Conservation (phyloP, 2,113 vertebrate genomes). For the Xiphias gladius region DNA sequence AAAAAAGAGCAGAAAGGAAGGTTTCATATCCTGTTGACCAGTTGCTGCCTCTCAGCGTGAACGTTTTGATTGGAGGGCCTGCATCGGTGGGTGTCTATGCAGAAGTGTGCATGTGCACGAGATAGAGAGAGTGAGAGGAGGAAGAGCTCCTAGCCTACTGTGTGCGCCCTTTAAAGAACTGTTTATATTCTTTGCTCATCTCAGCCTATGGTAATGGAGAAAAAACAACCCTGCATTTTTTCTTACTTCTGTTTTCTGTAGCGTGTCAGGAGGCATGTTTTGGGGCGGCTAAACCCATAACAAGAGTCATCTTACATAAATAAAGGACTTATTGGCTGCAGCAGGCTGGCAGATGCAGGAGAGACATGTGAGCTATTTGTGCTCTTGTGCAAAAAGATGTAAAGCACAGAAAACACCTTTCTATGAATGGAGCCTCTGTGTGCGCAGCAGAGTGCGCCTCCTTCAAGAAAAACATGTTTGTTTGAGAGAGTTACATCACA, state of each 20-base stretch:
- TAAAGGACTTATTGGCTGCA: conserved; percentile 48
- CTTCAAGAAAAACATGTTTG: conserved; percentile 79
- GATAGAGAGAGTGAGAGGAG: neutral
- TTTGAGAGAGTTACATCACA: conserved; percentile 62
- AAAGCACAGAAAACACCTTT: conserved; percentile 54
- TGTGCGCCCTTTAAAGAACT: conserved; percentile 3
- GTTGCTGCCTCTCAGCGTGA: conserved; percentile 53
- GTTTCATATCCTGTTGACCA: conserved; percentile 80
- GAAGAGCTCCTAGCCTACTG: neutral
- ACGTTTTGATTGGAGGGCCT: conserved; percentile 51
- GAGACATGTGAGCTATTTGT: conserved; percentile 55
- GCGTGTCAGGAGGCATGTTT: conserved; percentile 54
- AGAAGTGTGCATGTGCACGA: conserved; percentile 19
- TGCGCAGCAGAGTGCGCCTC: conserved; percentile 5
- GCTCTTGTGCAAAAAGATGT: conserved; percentile 48
- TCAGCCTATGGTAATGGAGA: conserved; percentile 19
- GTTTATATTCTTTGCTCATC: conserved; percentile 31
- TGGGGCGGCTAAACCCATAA: conserved; percentile 53
- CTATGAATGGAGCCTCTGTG: conserved; percentile 76
- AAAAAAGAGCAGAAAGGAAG: conserved; percentile 39
- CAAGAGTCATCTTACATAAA: conserved; percentile 69
- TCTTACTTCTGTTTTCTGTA: conserved; percentile 19
- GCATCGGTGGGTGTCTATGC: conserved; percentile 9
- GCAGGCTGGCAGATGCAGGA: conserved; percentile 32
- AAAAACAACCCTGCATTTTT: conserved; percentile 15